Conservation (phyloP, 1,140 invertebrate genomes). For the Phthorimaea operculella region DNA sequence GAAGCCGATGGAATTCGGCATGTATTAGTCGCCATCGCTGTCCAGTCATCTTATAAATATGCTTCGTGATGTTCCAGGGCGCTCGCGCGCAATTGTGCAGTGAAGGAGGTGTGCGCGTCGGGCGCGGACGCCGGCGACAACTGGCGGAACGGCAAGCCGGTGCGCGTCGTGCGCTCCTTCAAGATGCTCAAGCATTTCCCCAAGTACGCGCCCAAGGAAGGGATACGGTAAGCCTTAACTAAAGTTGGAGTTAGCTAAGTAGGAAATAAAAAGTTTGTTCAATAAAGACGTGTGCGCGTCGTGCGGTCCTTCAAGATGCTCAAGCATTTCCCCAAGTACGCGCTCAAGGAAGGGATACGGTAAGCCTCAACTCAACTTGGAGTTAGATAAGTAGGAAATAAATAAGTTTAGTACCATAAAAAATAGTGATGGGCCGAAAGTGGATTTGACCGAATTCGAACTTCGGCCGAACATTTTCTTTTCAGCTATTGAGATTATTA, state of each 20-base stretch:
- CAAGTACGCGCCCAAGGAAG: conserved; percentile 82
- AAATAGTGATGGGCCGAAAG: no score
- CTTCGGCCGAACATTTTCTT: no score
- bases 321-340: conserved; percentile 81
- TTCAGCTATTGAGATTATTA: no score
- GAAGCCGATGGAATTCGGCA: no score
- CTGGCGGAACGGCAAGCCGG: conserved; percentile 81
- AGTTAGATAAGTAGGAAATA: no score
- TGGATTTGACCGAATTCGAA: no score
- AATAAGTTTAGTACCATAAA: no score
- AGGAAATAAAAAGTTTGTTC: no score
- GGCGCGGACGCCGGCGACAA: conserved; percentile 76
- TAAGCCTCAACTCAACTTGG: no score
- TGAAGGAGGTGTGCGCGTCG: conserved; percentile 70
- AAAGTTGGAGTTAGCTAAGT: no score
- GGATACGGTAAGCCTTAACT: conserved; percentile 70
- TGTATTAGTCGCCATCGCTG: no score
- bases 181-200: conserved; percentile 79
- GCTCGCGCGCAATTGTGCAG: conserved; percentile 82
- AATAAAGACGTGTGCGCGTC: conserved; percentile 86
- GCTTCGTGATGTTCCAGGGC: conserved; percentile 66
- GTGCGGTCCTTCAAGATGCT: conserved; percentile 80
- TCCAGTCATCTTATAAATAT: no score
- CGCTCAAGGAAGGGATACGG: conserved; percentile 79
- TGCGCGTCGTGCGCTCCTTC: conserved; percentile 82